A percentile compares a stretch with the other conserved stretches of the same genome.
Evolutionary conservation across 2,113 vertebrate genomes (phyloP).

Genomic region (Pantherophis guttatus): DNA sequence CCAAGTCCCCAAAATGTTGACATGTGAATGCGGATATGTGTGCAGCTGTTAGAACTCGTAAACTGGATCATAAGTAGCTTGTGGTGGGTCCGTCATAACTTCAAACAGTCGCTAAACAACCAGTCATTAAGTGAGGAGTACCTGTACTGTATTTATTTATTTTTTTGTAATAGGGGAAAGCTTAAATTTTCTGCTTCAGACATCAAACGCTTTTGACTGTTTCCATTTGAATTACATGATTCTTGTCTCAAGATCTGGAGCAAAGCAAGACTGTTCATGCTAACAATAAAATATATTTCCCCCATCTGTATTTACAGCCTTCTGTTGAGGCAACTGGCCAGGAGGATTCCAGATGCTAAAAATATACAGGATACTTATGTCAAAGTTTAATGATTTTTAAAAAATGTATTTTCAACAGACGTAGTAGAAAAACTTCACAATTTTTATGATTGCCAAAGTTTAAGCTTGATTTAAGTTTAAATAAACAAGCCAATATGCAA

Average conservation of each 20-base stretch:
- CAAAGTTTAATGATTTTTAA: neutral
- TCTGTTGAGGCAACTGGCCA: conserved; percentile 2
- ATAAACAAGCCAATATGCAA: neutral
- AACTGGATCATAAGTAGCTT: neutral
- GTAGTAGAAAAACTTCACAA: neutral
- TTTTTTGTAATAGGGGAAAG: neutral
- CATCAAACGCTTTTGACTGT: neutral
- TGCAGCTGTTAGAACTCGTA: neutral
- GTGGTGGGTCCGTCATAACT: neutral
- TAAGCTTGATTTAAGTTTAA: neutral
- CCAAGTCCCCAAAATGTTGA: neutral
- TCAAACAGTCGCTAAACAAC: neutral
- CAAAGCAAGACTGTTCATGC: neutral
- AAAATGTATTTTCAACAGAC: neutral
- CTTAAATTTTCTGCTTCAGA: neutral
- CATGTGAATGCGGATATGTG: neutral
- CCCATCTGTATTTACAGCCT: neutral
- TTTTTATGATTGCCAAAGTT: neutral
- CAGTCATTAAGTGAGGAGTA: neutral
- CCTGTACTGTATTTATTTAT: neutral
- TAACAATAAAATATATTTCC: neutral
- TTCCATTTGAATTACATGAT: neutral
- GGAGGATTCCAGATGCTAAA: neutral
- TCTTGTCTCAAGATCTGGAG: neutral
- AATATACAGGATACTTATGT: neutral